Evolutionary conservation across 92 coral and sea anemone genomes (phyloP).

Genomic region (Parazoanthus swiftii): DNA sequence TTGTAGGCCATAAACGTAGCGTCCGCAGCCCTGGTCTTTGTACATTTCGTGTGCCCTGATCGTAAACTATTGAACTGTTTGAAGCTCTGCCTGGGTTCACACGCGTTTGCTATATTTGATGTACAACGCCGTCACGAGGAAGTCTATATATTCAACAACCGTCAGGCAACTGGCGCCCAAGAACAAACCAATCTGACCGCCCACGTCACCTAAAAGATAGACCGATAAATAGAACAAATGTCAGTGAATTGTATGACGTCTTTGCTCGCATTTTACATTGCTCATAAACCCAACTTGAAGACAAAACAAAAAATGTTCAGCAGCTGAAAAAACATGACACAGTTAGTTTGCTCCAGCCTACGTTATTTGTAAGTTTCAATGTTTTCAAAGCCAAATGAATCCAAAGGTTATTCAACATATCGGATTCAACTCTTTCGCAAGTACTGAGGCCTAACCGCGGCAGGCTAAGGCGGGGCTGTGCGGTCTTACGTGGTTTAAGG

Average conservation of each 20-base stretch:
- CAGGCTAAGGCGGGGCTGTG: too few species aligned
- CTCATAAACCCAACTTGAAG: too few species aligned
- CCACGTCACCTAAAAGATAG: conserved; percentile 74
- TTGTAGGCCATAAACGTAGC: too few species aligned
- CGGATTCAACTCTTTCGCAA: too few species aligned
- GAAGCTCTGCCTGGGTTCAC: neutral
- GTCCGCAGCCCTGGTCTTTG: neutral
- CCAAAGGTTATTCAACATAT: too few species aligned
- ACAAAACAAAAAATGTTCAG: too few species aligned
- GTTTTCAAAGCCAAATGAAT: too few species aligned
- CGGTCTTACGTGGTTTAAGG: too few species aligned
- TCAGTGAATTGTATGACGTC: neutral
- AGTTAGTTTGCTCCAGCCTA: too few species aligned
- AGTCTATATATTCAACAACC: conserved; percentile 74
- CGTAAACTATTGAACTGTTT: neutral
- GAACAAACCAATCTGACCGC: conserved; percentile 90
- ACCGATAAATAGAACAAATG: neutral
- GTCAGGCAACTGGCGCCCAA: conserved; percentile 88
- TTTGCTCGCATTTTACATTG: neutral
- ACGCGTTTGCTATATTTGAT: conserved; percentile 38
- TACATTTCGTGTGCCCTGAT: neutral
- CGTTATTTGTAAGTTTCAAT: too few species aligned
- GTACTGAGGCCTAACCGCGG: too few species aligned
- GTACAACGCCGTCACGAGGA: conserved; percentile 69
- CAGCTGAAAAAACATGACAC: too few species aligned